Percentiles rank a stretch among this genome's conserved stretches.
phyloP scores from a whole-genome alignment of 2,797 vertebrate species.

The Apogon hyalosoma region DNA sequence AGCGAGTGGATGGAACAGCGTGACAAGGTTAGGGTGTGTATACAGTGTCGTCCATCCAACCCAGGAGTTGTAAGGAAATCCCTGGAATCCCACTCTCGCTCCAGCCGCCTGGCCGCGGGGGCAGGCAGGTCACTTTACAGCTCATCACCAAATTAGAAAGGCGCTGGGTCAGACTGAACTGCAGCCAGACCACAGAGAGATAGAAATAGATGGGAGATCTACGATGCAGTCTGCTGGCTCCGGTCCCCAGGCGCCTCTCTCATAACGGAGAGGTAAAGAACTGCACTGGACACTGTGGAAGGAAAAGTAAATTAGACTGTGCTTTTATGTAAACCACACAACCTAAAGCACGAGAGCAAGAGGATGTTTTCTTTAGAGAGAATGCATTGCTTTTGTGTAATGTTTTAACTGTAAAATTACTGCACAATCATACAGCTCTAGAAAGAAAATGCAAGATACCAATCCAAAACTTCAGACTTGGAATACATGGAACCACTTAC shows the following conservation, averaged over 20 bases:
- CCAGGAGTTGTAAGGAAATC: constrained; percentile 79
- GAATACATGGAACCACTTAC: too few species aligned
- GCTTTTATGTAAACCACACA: constrained; percentile 3
- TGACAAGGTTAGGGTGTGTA: constrained; percentile 43
- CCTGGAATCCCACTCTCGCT: constrained; percentile 77
- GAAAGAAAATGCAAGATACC: too few species aligned
- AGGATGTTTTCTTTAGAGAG: too few species aligned
- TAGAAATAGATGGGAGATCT: constrained; percentile 64
- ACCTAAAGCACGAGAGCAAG: too few species aligned
- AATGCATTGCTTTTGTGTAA: too few species aligned
- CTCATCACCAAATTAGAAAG: constrained; percentile 85
- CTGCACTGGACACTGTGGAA: constrained; percentile 4
- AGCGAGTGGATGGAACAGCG: constrained; percentile 40
- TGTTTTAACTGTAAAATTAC: too few species aligned
- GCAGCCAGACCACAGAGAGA: constrained; percentile 61
- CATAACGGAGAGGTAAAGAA: constrained; percentile 29
- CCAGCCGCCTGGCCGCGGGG: constrained; percentile 48
- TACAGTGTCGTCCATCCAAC: constrained; percentile 64
- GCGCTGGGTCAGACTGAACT: constrained; percentile 62
- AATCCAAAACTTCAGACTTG: too few species aligned
- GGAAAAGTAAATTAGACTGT: constrained; percentile 19
- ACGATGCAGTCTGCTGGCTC: constrained; percentile 50
- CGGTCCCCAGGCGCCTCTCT: constrained; percentile 42
- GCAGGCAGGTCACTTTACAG: constrained; percentile 82
- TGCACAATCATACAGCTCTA: too few species aligned